phyloP scores from a whole-genome alignment of 2,888 invertebrate genomes.

The Neria commutata region DNA sequence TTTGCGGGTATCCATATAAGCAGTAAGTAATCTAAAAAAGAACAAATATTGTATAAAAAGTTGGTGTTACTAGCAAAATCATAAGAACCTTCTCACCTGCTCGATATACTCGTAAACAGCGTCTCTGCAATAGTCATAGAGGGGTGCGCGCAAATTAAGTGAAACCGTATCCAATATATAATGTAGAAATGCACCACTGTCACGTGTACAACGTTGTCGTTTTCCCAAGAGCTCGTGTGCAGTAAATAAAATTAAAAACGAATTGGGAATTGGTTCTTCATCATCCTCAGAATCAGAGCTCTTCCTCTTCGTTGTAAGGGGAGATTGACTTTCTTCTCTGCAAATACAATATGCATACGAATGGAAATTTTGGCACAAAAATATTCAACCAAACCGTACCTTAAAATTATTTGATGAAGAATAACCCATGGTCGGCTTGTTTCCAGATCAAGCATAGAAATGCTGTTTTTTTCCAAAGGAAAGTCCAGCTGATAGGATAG shows the following conservation, averaged over 20 bases:
- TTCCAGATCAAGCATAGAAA: slow-evolving; percentile 71
- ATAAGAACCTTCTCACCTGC: slow-evolving; percentile 64
- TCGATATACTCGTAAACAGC: slow-evolving; percentile 81
- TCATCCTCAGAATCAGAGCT: slow-evolving; percentile 55
- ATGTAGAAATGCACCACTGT: slow-evolving; percentile 77
- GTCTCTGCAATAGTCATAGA: slow-evolving; percentile 69
- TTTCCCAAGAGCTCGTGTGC: slow-evolving; percentile 86
- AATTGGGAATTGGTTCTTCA: slow-evolving; percentile 70
- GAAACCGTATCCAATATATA: slow-evolving; percentile 78
- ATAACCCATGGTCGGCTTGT: slow-evolving; percentile 82
- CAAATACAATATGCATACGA: slow-evolving; percentile 6
- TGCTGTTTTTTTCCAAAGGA: slow-evolving; percentile 65
- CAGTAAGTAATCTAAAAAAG: slow-evolving; percentile 68
- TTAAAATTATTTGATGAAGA: slow-evolving; percentile 76
- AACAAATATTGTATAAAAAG: neutral
- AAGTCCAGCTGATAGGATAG: slow-evolving; percentile 58
- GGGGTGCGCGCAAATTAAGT: slow-evolving; percentile 72
- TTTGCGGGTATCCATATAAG: slow-evolving; percentile 79
- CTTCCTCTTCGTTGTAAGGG: slow-evolving; percentile 17
- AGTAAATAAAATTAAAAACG: slow-evolving; percentile 77
- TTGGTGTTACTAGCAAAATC: neutral
- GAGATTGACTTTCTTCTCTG: slow-evolving; percentile 68
- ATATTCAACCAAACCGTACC: slow-evolving; percentile 56
- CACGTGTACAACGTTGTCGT: slow-evolving; percentile 78
- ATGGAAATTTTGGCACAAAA: neutral